A percentile compares a stretch with the other conserved stretches of the same genome.
Conservation (phyloP, 1,140 invertebrate species). For the Caligus rogercresseyi region DNA sequence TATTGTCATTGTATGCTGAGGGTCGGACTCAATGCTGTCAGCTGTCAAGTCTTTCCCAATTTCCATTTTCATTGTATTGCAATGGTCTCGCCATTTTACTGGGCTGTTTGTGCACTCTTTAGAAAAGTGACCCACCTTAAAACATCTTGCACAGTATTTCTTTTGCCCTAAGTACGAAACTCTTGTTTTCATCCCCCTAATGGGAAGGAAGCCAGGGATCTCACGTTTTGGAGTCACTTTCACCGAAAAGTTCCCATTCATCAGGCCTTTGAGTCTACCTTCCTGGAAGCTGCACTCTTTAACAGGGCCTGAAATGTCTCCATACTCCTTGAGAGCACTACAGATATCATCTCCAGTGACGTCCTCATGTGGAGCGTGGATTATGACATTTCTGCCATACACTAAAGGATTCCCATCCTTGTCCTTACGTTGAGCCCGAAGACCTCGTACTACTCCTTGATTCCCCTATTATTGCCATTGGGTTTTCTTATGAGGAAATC, state of each 20-base stretch:
- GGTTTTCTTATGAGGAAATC: background rate
- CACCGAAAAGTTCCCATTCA: background rate
- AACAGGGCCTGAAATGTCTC: background rate
- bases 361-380: too few relatives aligned
- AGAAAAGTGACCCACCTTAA: background rate
- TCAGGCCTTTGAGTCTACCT: background rate
- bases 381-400: too few relatives aligned
- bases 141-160: background rate
- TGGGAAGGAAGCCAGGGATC: background rate
- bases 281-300: background rate
- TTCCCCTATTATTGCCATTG: background rate
- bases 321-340: background rate
- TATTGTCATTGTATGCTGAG: too few relatives aligned
- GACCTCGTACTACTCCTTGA: background rate
- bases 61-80: background rate
- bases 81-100: background rate
- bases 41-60: too few relatives aligned
- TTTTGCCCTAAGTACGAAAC: background rate
- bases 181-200: background rate
- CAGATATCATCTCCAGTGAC: too few relatives aligned
- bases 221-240: background rate
- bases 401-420: too few relatives aligned
- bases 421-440: background rate
- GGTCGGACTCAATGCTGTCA: too few relatives aligned
- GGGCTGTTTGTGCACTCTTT: too few relatives aligned